These are phyloP conservation scores for Agelastica alni DNA, from an alignment of 2,888 invertebrate genomes.

Conservation along the genomic window DNA sequence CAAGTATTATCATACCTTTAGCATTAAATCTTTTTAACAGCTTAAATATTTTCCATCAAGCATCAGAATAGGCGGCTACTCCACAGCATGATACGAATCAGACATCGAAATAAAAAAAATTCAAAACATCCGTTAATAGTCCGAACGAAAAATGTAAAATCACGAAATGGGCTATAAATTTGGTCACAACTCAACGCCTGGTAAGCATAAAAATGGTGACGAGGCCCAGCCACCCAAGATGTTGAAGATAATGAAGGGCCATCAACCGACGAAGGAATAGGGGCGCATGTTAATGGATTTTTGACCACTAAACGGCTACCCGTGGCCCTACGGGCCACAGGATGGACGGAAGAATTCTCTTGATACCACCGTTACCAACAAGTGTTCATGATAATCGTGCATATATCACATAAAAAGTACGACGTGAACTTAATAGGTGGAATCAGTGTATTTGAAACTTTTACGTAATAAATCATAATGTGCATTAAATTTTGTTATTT, in stretches of 20 bases:
- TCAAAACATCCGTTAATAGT: conserved; percentile 5
- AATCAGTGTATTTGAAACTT: too few species aligned
- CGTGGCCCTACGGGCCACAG: background rate
- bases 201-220: background rate
- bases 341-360: background rate
- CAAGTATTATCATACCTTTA: background rate
- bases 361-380: too few species aligned
- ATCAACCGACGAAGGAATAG: conserved; percentile 1
- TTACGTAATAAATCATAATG: too few species aligned
- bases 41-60: background rate
- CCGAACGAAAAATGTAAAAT: conserved; percentile 12
- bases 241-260: conserved; percentile 11
- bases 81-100: background rate
- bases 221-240: conserved; percentile 9
- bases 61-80: background rate
- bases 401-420: too few species aligned
- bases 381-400: too few species aligned
- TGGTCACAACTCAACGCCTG: conserved; percentile 11
- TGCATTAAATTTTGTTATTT: too few species aligned
- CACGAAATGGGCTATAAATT: conserved; percentile 9
- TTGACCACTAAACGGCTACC: background rate
- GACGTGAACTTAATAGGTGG: too few species aligned
- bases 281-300: conserved; percentile 1
- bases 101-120: background rate
- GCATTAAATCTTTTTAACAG: background rate